phyloP scores from a whole-genome alignment of 2,888 invertebrate genomes.

The Amphiduros pacificus region DNA sequence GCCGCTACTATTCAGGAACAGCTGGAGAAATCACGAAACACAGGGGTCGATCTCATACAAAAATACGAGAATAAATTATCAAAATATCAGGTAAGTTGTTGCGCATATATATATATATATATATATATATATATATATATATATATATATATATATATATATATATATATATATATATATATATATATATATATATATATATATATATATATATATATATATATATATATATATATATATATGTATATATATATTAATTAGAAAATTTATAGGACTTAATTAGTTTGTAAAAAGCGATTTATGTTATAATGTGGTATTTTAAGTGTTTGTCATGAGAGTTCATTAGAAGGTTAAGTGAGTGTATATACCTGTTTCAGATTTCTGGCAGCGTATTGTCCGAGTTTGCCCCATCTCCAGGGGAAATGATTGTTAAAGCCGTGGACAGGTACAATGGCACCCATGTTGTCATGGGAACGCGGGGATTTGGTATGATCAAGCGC shows the following conservation, averaged over 20 bases:
- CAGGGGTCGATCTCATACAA: not conserved
- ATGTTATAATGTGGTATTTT: too few relatives aligned
- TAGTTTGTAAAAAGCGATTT: too few relatives aligned
- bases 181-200: too few relatives aligned
- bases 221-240: too few relatives aligned
- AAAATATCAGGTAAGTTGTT: not conserved
- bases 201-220: too few relatives aligned
- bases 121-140: not conserved
- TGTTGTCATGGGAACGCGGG: slow-evolving; percentile 22
- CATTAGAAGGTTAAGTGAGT: too few relatives aligned
- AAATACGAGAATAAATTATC: slow-evolving; percentile 9
- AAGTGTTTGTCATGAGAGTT: too few relatives aligned
- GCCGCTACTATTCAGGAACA: slow-evolving; percentile 2
- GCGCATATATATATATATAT: not conserved
- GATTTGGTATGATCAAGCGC: slow-evolving; percentile 12
- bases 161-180: too few relatives aligned
- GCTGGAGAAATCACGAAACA: not conserved
- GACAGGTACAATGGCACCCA: slow-evolving; percentile 3
- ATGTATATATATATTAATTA: too few relatives aligned
- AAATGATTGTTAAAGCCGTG: not conserved
- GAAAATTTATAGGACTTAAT: too few relatives aligned
- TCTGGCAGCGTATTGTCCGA: slow-evolving; percentile 10
- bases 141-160: not conserved
- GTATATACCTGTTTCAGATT: too few relatives aligned
- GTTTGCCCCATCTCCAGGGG: slow-evolving; percentile 3